phyloP scores from a whole-genome alignment of 2,797 vertebrate species.

The Schizopygopsis pylzovi region DNA sequence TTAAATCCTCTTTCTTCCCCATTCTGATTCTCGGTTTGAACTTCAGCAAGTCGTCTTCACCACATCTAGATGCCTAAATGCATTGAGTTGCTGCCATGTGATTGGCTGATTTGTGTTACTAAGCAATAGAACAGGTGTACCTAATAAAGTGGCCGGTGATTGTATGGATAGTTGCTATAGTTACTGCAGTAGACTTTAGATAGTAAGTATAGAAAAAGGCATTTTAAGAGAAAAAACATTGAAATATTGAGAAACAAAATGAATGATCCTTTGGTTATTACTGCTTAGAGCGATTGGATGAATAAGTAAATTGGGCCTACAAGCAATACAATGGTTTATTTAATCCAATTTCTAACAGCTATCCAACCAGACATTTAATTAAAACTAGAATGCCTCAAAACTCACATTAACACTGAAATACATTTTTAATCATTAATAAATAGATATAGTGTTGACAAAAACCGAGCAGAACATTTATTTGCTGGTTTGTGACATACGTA shows the following conservation, averaged over 20 bases:
- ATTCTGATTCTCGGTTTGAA: too few species aligned
- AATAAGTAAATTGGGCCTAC: neutral
- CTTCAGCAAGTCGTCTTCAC: too few species aligned
- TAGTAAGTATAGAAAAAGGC: neutral
- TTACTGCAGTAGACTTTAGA: neutral
- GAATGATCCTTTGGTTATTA: neutral
- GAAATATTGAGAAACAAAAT: neutral
- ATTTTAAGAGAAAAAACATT: neutral
- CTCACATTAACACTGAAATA: neutral
- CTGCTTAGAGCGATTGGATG: neutral
- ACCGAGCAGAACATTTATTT: neutral
- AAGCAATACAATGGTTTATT: neutral
- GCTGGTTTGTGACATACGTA: neutral
- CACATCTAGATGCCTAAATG: too few species aligned
- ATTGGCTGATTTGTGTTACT: too few species aligned
- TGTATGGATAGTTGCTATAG: constrained; percentile 20
- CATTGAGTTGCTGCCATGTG: too few species aligned
- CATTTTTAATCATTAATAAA: neutral
- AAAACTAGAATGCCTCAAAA: neutral
- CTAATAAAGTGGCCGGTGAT: too few species aligned
- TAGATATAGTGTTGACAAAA: neutral
- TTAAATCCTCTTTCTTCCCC: too few species aligned
- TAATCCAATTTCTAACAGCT: neutral
- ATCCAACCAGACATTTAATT: constrained; percentile 3
- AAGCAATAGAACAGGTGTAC: too few species aligned